Base-by-base conservation (phyloP, 1,140 invertebrate genomes). In the Metaphire vulgaris region DNA sequence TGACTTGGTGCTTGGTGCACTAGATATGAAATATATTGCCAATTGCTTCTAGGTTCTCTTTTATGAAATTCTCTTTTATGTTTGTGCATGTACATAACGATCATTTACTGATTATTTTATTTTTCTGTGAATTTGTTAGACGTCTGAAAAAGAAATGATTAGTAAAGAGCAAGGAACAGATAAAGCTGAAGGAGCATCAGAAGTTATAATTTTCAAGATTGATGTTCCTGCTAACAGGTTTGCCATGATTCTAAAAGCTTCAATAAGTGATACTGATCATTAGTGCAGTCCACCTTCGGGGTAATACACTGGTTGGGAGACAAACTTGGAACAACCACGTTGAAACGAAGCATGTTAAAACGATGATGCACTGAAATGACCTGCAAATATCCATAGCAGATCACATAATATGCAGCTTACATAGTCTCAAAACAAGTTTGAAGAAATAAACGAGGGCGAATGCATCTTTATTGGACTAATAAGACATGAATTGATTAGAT, bases 181-280 rank as follows among this genome's bases (percentile, higher is more conserved):
- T 68, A 85, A 85, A 77, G 89, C 75, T 82, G 84, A 73, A 87
- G 89, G 81, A 89, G 91, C 69, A 91, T 92, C 77, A 89, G 95
- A 87, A 90, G 94, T 85, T 16, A 88, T 95, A 67, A 90, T 97
- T 69, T 99, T 97, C 84, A 92, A 94, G 83, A 97, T 99, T 83
- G 98, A 99, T 84, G 92, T 99, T 82, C 97, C 97, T 29, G 98
- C 98, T 1, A 99, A 99, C 87, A 90, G 97, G 83, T 87, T 33
- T 33, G 28, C 31, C 68, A 26, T 34, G 0, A 64, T 64, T 74
- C 28, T 28, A 26, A 1, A 14, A 1, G 31, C 21, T 64, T 1
- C n/a, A 26, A 21, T 74, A 65, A 56, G 28, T 70, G 31, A 28
- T 12, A 1, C 69, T 28, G 15, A 29, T 76, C 64, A 72, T n/a